phyloP scores from a whole-genome alignment of 2,888 invertebrate species.

The Aradus depressus region DNA sequence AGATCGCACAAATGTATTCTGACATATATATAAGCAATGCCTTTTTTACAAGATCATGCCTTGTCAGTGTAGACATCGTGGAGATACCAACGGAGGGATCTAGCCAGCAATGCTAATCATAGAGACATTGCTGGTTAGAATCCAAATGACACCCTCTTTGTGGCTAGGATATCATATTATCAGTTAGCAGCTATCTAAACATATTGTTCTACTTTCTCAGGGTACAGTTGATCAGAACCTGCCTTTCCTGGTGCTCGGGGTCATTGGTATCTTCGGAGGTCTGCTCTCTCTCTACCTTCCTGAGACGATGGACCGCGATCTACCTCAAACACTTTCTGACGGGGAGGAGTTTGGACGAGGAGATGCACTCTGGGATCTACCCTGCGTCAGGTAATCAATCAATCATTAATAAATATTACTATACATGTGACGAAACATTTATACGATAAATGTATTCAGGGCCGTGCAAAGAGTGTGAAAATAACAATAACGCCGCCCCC shows the following conservation, averaged over 20 bases:
- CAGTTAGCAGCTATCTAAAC: neutral
- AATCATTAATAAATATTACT: neutral
- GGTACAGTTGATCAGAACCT: constrained; percentile 57
- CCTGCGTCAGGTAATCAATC: constrained; percentile 47
- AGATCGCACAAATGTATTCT: no score
- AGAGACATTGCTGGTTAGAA: neutral
- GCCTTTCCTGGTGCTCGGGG: constrained; percentile 67
- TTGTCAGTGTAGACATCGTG: no score
- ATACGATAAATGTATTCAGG: no score
- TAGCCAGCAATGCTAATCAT: no score
- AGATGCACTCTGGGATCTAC: constrained; percentile 71
- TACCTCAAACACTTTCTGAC: constrained; percentile 76
- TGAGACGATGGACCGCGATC: constrained; percentile 72
- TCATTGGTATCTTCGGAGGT: constrained; percentile 62
- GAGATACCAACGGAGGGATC: no score
- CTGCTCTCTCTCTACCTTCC: constrained; percentile 66
- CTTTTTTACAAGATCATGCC: no score
- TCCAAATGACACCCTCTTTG: neutral
- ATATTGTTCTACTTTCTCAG: constrained; percentile 38
- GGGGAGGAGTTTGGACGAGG: constrained; percentile 74
- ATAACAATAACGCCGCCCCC: no score
- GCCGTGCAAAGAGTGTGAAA: no score
- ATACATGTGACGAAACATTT: neutral
- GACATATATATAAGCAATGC: no score
- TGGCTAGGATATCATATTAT: neutral